Conservation (phyloP, 2,888 invertebrate species). For the Notodonta dromedarius region DNA sequence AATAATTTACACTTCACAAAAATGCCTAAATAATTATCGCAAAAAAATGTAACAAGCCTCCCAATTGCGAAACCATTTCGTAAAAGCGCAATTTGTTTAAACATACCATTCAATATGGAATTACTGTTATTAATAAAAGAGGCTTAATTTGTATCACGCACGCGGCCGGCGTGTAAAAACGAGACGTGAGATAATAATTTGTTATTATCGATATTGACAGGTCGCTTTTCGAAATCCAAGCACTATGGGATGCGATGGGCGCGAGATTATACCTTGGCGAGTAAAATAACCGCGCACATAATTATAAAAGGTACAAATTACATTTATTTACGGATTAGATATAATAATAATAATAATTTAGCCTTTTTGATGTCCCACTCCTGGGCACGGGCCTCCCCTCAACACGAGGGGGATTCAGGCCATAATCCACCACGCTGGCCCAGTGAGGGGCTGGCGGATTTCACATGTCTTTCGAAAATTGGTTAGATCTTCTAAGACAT, state of each 20-base stretch:
- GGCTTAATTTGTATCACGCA: not conserved
- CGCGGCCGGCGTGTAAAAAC: not conserved
- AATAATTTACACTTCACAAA: not conserved
- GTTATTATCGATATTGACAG: conserved; percentile 6
- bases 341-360: no score
- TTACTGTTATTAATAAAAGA: not conserved
- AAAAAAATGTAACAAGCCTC: conserved; percentile 2
- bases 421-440: no score
- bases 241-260: not conserved
- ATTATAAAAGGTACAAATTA: not conserved
- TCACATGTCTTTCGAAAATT: no score
- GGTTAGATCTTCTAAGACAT: no score
- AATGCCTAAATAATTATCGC: conserved; percentile 1
- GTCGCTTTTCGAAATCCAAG: not conserved
- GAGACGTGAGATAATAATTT: conserved; percentile 3
- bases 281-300: not conserved
- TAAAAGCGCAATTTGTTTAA: not conserved
- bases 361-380: no score
- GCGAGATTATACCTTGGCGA: not conserved
- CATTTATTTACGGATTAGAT: not conserved
- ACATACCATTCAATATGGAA: not conserved
- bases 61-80: not conserved
- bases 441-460: no score
- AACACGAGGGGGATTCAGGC: no score
- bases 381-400: no score